Evolutionary conservation across 2,797 vertebrate species (phyloP).

Genomic region (Acipenser transmontanus): DNA sequence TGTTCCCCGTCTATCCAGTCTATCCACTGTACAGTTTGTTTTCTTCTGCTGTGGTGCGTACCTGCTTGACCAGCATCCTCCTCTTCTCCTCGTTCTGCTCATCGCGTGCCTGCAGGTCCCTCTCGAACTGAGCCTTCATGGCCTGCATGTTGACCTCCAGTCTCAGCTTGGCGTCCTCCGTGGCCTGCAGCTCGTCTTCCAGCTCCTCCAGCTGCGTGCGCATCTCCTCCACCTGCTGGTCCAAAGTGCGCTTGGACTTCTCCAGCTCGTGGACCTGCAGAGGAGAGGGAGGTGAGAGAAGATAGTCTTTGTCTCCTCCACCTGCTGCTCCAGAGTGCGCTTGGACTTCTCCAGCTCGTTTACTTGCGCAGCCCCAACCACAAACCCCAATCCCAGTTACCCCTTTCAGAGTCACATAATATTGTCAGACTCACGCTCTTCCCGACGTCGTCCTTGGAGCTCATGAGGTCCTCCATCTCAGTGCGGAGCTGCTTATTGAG

Average conservation of each 20-base stretch:
- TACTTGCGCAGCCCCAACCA: constrained; percentile 36
- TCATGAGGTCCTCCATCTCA: constrained; percentile 76
- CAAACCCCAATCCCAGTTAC: no score
- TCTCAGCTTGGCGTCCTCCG: constrained; percentile 90
- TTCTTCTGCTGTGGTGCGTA: constrained; percentile 21
- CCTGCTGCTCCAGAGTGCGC: constrained; percentile 64
- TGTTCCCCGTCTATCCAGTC: no score
- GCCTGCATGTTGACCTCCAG: constrained; percentile 98
- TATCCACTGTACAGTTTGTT: no score
- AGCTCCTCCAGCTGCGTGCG: constrained; percentile 86
- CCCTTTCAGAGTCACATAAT: not conserved
- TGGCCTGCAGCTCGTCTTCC: constrained; percentile 91
- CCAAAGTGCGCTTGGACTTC: constrained; percentile 71
- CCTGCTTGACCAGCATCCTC: constrained; percentile 69
- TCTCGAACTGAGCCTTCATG: constrained; percentile 90
- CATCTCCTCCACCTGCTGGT: constrained; percentile 78
- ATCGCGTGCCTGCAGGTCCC: constrained; percentile 83
- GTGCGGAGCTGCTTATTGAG: constrained; percentile 72
- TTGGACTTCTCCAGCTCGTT: constrained; percentile 68
- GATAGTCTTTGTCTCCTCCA: constrained; percentile 61
- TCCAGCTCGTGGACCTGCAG: constrained; percentile 71
- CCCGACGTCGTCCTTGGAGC: constrained; percentile 74
- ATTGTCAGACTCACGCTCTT: constrained; percentile 58
- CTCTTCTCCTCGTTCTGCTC: constrained; percentile 78
- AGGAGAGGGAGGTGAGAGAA: not conserved